Evolutionary conservation across 2,113 vertebrate genomes (phyloP).

Genomic region (Geococcyx californianus): DNA sequence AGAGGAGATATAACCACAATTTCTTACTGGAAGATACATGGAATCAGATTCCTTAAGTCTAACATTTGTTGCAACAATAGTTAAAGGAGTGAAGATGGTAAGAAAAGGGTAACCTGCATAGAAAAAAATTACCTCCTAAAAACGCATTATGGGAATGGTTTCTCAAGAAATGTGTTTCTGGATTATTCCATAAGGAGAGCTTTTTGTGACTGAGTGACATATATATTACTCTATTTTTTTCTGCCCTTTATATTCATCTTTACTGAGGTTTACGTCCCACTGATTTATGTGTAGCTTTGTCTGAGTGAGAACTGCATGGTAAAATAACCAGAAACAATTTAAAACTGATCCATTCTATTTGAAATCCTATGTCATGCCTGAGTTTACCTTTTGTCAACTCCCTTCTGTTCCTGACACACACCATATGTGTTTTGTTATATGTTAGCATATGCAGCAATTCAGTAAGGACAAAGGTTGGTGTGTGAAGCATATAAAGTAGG

Average conservation of each 20-base stretch:
- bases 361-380: neutral
- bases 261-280: neutral
- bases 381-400: neutral
- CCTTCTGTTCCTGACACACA: neutral
- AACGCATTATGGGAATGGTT: neutral
- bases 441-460: neutral
- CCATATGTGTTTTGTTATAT: neutral
- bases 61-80: neutral
- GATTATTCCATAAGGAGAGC: neutral
- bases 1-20: neutral
- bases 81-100: neutral
- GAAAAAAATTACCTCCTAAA: neutral
- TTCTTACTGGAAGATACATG: neutral
- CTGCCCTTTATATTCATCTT: neutral
- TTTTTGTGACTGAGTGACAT: neutral
- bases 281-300: neutral
- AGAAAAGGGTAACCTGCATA: neutral
- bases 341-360: neutral
- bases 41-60: neutral
- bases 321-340: neutral
- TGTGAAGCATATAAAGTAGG: neutral
- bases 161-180: neutral
- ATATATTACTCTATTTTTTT: neutral
- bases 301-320: neutral
- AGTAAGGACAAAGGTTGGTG: neutral